Evolutionary conservation across 2,888 invertebrate genomes (phyloP).

Genomic region (Agrotis puta): DNA sequence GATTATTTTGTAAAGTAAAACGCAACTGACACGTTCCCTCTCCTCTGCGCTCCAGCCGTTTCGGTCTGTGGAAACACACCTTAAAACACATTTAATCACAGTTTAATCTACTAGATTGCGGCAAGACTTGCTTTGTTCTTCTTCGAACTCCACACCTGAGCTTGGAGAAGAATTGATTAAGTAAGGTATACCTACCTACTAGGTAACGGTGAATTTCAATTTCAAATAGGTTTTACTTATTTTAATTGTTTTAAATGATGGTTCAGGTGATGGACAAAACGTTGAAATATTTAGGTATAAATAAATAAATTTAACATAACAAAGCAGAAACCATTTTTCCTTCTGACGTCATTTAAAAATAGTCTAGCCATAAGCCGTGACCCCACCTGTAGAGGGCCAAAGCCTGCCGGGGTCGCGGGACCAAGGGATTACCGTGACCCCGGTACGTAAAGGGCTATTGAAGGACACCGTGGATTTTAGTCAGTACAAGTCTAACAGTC

Average conservation of each 20-base stretch:
- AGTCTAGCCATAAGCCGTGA: not conserved
- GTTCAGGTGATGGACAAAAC: not conserved
- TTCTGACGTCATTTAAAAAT: slow-evolving; percentile 15
- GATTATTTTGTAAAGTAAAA: too few species aligned
- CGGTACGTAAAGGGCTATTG: too few species aligned
- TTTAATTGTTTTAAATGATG: not conserved
- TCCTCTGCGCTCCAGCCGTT: not conserved
- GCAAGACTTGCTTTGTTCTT: slow-evolving; percentile 64
- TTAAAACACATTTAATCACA: slow-evolving; percentile 82
- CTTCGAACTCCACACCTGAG: slow-evolving; percentile 54
- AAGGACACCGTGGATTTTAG: too few species aligned
- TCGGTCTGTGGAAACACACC: slow-evolving; percentile 30
- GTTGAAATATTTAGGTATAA: too few species aligned
- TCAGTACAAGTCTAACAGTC: too few species aligned
- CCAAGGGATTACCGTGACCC: too few species aligned
- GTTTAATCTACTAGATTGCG: slow-evolving; percentile 81
- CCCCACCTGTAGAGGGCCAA: too few species aligned
- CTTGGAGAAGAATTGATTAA: slow-evolving; percentile 39
- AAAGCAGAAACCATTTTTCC: slow-evolving; percentile 12
- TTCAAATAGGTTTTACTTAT: not conserved
- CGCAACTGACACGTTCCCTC: not conserved
- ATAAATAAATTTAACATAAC: not conserved
- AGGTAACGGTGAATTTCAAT: not conserved
- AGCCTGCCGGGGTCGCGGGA: too few species aligned
- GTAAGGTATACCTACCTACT: not conserved